A percentile compares a stretch with the other conserved stretches of the same genome.
Evolutionary conservation across 2,888 invertebrate genomes (phyloP).

Genomic region (Mongoloraphidia duomilia): DNA sequence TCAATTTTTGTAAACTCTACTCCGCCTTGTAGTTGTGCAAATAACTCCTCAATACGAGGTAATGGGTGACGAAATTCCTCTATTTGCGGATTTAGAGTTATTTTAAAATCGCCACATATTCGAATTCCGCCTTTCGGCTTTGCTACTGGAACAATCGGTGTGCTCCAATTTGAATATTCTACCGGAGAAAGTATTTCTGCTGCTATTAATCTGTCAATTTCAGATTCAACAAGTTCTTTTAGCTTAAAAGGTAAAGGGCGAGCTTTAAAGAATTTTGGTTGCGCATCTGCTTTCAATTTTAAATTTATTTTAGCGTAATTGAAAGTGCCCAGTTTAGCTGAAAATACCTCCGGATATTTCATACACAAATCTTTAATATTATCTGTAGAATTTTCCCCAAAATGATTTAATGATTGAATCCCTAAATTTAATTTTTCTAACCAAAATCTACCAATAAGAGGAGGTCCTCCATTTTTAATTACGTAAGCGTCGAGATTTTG

Average conservation of each 20-base stretch:
- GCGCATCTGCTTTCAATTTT: slow-evolving; percentile 5
- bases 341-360: no score
- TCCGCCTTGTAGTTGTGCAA: slow-evolving; percentile 14
- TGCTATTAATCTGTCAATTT: slow-evolving; percentile 12
- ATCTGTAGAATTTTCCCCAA: no score
- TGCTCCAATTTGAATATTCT: slow-evolving; percentile 19
- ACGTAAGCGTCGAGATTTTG: no score
- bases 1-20: slow-evolving; percentile 16
- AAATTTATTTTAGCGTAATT: no score
- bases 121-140: slow-evolving; percentile 17
- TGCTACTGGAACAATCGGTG: slow-evolving; percentile 20
- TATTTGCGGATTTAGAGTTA: slow-evolving; percentile 9
- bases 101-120: slow-evolving; percentile 22
- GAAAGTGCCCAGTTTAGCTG: background rate
- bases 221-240: slow-evolving; percentile 3
- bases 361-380: no score
- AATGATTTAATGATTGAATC: no score
- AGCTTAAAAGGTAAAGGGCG: slow-evolving; percentile 15
- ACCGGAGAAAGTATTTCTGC: slow-evolving; percentile 14
- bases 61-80: no score
- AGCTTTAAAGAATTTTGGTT: slow-evolving; percentile 16
- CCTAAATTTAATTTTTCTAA: no score
- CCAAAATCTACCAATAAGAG: no score
- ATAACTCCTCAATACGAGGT: slow-evolving; percentile 10
- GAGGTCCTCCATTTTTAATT: no score